Evolutionary conservation across 2,113 vertebrate species (phyloP).

Genomic region (Pristiophorus japonicus): DNA sequence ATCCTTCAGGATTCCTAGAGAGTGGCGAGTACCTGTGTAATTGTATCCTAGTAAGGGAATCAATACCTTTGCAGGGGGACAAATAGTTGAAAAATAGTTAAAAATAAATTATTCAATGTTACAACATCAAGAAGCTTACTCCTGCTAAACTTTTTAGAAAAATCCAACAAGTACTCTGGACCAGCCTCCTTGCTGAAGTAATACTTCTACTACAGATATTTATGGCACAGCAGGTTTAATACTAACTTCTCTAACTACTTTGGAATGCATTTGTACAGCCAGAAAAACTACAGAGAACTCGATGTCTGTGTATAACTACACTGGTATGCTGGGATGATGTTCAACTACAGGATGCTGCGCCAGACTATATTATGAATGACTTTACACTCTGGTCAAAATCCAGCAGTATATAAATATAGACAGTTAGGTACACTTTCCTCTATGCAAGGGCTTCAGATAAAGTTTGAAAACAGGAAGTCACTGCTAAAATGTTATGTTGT

Average conservation of each 20-base stretch:
- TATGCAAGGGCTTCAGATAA: not conserved
- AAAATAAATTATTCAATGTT: not conserved
- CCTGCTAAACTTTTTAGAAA: not conserved
- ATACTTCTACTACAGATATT: conserved; percentile 14
- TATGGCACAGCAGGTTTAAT: conserved; percentile 19
- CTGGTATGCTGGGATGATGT: not conserved
- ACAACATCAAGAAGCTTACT: not conserved
- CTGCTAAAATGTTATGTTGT: conserved; percentile 27
- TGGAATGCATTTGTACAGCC: conserved; percentile 21
- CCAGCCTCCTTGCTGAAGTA: not conserved
- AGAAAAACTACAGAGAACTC: conserved; percentile 21
- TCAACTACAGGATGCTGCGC: conserved; percentile 24
- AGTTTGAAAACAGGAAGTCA: conserved; percentile 31
- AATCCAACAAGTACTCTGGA: not conserved
- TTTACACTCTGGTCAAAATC: not conserved
- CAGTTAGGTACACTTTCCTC: not conserved
- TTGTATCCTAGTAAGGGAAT: not conserved
- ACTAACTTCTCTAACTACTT: conserved; percentile 25
- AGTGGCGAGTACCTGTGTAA: not conserved
- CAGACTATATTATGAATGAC: conserved; percentile 32
- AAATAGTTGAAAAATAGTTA: not conserved
- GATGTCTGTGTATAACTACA: conserved; percentile 19
- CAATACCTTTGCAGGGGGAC: not conserved
- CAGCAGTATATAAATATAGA: conserved; percentile 16
- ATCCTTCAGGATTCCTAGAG: not conserved